Conservation (phyloP, 2,113 vertebrate species). For the Laticauda laticaudata region DNA sequence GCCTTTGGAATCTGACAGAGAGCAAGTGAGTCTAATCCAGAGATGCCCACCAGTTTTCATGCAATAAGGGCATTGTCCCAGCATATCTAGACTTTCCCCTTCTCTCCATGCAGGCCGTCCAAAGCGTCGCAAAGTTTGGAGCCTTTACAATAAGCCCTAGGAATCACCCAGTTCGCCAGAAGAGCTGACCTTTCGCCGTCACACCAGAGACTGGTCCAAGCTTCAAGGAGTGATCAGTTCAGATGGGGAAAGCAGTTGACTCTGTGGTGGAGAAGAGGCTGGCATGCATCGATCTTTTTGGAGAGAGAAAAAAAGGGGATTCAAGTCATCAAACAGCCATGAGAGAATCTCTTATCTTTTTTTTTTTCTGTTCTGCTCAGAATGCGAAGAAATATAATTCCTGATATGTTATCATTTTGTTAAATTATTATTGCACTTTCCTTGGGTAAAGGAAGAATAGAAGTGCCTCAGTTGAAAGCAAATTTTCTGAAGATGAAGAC, state of each 20-base stretch:
- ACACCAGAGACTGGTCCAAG: conserved; percentile 66
- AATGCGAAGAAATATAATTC: background rate
- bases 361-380: background rate
- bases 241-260: conserved; percentile 77
- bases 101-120: conserved; percentile 53
- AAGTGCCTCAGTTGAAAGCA: background rate
- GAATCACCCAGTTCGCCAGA: conserved; percentile 12
- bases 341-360: background rate
- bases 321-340: too few relatives aligned
- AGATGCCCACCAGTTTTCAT: background rate
- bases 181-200: conserved; percentile 16
- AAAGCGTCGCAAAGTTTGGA: conserved; percentile 61
- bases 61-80: background rate
- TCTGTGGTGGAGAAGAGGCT: background rate
- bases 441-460: background rate
- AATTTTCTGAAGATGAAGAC: background rate
- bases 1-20: background rate
- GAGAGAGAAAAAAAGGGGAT: background rate
- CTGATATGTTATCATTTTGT: background rate
- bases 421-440: background rate
- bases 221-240: conserved; percentile 84
- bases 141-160: conserved; percentile 37
- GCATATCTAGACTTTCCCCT: background rate
- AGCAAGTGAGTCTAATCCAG: background rate
- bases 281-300: background rate